Conservation (phyloP, 1,140 invertebrate species). For the Spodoptera frugiperda region DNA sequence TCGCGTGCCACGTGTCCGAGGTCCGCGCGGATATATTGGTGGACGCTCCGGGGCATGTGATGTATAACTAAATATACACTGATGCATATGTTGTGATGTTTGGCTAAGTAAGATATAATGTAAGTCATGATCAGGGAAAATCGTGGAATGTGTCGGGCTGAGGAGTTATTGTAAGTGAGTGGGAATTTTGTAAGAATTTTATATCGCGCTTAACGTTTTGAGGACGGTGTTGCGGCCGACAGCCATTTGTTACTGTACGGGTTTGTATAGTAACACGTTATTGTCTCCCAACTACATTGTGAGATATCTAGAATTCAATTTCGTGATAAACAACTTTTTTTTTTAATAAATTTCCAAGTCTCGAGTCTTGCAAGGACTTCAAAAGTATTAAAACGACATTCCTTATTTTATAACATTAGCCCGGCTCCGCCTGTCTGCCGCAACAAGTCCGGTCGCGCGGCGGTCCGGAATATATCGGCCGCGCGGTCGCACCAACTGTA, state of each 20-base stretch:
- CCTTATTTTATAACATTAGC: background rate
- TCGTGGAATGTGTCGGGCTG: conserved; percentile 52
- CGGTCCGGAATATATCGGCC: background rate
- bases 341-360: background rate
- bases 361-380: background rate
- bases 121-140: conserved; percentile 73
- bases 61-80: conserved; percentile 62
- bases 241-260: background rate
- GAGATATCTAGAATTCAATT: background rate
- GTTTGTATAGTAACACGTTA: background rate
- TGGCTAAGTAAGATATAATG: conserved; percentile 73
- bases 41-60: conserved; percentile 50
- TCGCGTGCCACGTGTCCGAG: background rate
- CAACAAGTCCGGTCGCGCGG: background rate
- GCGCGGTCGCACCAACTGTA: conserved; percentile 28
- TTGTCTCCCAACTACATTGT: background rate
- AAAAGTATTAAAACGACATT: conserved; percentile 35
- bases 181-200: conserved; percentile 59
- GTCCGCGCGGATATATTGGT: conserved; percentile 8
- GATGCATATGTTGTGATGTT: conserved; percentile 76
- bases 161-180: conserved; percentile 34
- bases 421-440: background rate
- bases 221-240: conserved; percentile 3
- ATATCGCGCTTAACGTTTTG: conserved; percentile 14
- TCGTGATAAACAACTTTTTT: background rate